Base-by-base conservation (phyloP, 2,113 vertebrate genomes). In the Hemicordylus capensis region DNA sequence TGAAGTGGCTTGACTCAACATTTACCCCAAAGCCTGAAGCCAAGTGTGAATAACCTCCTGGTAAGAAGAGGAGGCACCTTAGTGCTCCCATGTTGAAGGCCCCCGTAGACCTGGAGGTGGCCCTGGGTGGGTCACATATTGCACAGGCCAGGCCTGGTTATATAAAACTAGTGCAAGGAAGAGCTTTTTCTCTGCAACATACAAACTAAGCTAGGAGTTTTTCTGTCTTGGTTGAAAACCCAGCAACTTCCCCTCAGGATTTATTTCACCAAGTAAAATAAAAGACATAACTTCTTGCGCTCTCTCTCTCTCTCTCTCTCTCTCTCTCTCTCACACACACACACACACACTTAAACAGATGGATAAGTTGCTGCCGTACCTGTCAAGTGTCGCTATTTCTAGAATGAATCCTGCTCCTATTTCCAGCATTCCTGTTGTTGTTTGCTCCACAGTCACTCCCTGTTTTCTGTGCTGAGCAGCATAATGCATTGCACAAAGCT, bases 401-500 rank as follows among this genome's bases (percentile, higher is more conserved):
- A 66, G 42, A 61, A 66, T 64, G 63, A 64, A n/a, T 46, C 37
- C 59, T 64, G 2, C 37, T 1, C 74, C 74, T 20, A 0, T 64
- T 66, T 63, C 39, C 51, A 39, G 37, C 6, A 11, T 56, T 4
- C 3, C 61, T 78, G 0, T n/a, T 85, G 70, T 48, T 22, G 46
- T 70, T 54, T 37, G 0, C 44, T 69, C 0, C 0, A 1, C 1
- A 39, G 7, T 0, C 59, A 6, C 22, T 72, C 61, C 26, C 31
- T 7, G 22, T 44, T 9, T 20, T 56, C 19, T 56, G 24, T 64
- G 0, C 0, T 54, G 46, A 39, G 46, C 67, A 46, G 44, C 67
- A n/a, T n/a, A 74, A 39, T 8, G 9, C n/a, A 61, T 15, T 26
- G 24, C 14, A 42, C 54, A 81, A 42, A 15, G 7, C 37, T 34